Evolutionary conservation across 2,888 invertebrate species (phyloP).

Genomic region (Drosophila nr. medialis): DNA sequence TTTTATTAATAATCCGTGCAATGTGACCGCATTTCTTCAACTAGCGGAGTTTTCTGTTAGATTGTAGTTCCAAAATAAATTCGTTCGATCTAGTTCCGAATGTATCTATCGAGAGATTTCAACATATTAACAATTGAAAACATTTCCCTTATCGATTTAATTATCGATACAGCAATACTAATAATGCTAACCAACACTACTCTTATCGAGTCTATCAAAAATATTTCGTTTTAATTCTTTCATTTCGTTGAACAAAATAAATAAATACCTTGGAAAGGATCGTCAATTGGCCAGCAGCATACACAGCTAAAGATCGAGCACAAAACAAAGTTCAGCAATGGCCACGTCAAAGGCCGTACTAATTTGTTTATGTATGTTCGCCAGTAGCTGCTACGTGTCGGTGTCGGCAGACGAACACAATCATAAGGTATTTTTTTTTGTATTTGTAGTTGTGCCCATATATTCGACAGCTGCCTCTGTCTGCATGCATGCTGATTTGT

Average conservation of each 20-base stretch:
- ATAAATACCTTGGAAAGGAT: conserved; percentile 40
- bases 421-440: conserved; percentile 86
- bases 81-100: conserved; percentile 12
- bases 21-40: conserved; percentile 41
- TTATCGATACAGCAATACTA: conserved; percentile 22
- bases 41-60: conserved; percentile 44
- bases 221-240: conserved; percentile 50
- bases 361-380: conserved; percentile 74
- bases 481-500: conserved; percentile 3
- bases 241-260: conserved; percentile 39
- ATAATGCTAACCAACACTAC: conserved; percentile 30
- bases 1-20: conserved; percentile 37
- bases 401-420: conserved; percentile 89
- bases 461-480: conserved; percentile 11
- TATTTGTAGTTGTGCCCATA: conserved; percentile 15
- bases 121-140: neutral
- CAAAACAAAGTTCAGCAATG: conserved; percentile 34
- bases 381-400: conserved; percentile 69
- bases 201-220: conserved; percentile 36
- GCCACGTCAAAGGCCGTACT: conserved; percentile 24
- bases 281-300: conserved; percentile 28
- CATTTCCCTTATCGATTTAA: neutral
- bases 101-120: neutral
- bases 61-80: conserved; percentile 6
- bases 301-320: conserved; percentile 19